phyloP scores from a whole-genome alignment of 2,113 vertebrate species.

The Lynx canadensis region DNA sequence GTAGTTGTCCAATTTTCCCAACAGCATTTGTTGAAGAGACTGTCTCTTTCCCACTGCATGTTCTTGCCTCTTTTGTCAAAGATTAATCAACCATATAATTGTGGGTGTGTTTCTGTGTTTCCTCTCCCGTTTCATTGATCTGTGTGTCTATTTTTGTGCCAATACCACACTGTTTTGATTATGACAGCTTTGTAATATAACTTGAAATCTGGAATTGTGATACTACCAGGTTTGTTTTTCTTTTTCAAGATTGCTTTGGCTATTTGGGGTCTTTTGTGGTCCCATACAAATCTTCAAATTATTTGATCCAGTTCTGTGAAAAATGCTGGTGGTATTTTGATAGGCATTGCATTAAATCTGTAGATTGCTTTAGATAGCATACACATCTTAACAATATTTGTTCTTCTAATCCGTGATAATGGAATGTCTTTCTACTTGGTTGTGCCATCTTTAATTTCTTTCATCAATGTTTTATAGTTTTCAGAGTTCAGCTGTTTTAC shows the following conservation, averaged over 20 bases:
- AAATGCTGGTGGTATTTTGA: neutral
- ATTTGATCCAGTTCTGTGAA: neutral
- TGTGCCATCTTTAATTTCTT: neutral
- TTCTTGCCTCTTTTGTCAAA: neutral
- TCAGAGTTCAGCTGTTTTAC: neutral
- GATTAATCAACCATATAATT: neutral
- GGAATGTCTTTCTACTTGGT: neutral
- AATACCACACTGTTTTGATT: neutral
- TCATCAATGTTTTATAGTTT: neutral
- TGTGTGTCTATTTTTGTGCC: neutral
- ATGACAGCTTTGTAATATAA: neutral
- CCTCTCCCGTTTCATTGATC: neutral
- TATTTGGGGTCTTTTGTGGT: neutral
- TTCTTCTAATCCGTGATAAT: neutral
- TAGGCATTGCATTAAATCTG: too few relatives aligned
- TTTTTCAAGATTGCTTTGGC: neutral
- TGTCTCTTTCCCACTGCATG: neutral
- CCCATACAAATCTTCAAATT: neutral
- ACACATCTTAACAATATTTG: too few relatives aligned
- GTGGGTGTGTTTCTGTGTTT: neutral
- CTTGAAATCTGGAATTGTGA: neutral
- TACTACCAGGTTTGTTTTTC: neutral
- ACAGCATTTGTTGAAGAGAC: neutral
- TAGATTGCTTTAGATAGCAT: too few relatives aligned
- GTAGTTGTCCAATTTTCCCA: neutral